phyloP scores from a whole-genome alignment of 2,888 invertebrate species.

The Anthophora plumipes region DNA sequence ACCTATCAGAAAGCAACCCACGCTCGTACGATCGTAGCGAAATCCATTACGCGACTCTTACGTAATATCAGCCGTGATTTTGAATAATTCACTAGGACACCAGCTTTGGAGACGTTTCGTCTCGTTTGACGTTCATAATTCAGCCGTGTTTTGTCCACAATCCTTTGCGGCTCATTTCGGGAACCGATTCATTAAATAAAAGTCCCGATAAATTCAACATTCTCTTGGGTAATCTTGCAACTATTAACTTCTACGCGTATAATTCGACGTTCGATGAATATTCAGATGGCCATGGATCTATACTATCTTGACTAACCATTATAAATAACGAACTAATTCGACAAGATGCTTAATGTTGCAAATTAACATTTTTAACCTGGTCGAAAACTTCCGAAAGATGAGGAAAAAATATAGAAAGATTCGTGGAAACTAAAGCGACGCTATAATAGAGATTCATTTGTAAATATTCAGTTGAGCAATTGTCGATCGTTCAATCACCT shows the following conservation, averaged over 20 bases:
- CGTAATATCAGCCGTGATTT: constrained; percentile 44
- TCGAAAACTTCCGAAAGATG: neutral
- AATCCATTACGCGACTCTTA: constrained; percentile 55
- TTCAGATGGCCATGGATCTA: neutral
- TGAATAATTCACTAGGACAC: constrained; percentile 47
- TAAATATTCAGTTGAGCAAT: constrained; percentile 16
- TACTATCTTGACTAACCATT: neutral
- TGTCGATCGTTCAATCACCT: constrained; percentile 12
- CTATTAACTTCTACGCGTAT: neutral
- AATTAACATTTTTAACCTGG: neutral
- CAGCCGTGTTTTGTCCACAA: neutral
- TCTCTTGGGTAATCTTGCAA: neutral
- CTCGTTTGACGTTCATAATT: constrained; percentile 2
- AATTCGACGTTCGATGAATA: constrained; percentile 6
- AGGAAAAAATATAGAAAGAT: neutral
- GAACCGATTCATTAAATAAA: neutral
- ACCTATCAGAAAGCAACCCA: constrained; percentile 57
- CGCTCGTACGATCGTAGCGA: constrained; percentile 45
- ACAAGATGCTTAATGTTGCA: neutral
- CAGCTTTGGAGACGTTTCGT: neutral
- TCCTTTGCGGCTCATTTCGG: neutral
- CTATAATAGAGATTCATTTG: neutral
- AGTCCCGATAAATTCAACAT: neutral
- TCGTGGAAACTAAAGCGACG: neutral
- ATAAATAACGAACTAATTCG: neutral